Base-by-base conservation (phyloP, 2,113 vertebrate species). In the Holacanthus passer region DNA sequence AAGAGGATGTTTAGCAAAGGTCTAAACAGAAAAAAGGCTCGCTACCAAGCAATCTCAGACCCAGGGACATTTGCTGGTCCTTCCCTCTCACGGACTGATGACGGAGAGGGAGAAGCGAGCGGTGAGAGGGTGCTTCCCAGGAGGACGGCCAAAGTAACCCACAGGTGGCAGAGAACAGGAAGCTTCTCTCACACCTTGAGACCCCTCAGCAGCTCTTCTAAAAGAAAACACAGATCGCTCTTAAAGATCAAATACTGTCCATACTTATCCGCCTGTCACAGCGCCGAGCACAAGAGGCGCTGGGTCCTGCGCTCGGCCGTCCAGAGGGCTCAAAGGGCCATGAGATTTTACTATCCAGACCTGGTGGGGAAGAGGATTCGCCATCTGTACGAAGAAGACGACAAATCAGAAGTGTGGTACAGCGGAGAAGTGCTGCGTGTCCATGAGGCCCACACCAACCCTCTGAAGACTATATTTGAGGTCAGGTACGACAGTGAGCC, bases 401-500 rank as follows among this genome's bases (percentile, higher is more conserved):
- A 96, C 78, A 95, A 96, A 73, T 94, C 93, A 0, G 96, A 97
- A 64, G 95, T 94, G 65, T 95, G 96, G 94, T 95, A 94, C 79
- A 88, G 77, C 27, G 96, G 96, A 16, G 81, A 94, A 71, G 96
- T 97, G 60, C 53, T 96, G 55, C 52, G 94, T 1, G 80, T 96
- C 20, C 94, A 96, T 0, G 83, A 93, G 65, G 87, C 85, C 31
- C 77, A 91, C 81, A 62, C 79, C 8, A 93, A 96, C 66, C 95
- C 95, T 3, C 86, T 94, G 0, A 95, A 96, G 84, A 96, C 92
- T 0, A 85, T 95, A 66, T 96, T 94, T 48, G 93, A 96, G 84
- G 96, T 97, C 70, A 81, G 92, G 62, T 97, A 97, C 8, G 95
- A 96, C 87, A 95, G 94, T 3, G 96, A 97, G 74, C 96, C 96